Evolutionary conservation across 2,113 vertebrate species (phyloP).

Genomic region (Excalfactoria chinensis): DNA sequence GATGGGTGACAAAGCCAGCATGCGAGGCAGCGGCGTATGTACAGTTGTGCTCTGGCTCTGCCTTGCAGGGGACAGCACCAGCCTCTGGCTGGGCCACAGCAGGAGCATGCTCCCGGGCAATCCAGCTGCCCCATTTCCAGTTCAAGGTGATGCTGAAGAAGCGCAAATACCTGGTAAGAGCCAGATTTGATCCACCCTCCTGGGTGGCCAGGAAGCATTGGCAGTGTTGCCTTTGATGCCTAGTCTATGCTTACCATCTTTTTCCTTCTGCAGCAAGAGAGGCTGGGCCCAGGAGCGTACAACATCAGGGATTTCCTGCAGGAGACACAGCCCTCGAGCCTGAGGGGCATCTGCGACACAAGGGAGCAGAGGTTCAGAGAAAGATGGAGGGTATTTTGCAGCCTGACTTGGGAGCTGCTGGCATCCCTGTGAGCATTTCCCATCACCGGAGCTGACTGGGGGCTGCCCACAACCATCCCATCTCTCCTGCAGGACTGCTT

Average conservation of each 20-base stretch:
- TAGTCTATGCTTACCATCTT: background rate
- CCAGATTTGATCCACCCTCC: background rate
- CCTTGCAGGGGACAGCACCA: slow-evolving; percentile 17
- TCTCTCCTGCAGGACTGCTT: slow-evolving; percentile 52
- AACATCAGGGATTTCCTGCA: slow-evolving; percentile 73
- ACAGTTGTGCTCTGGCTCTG: background rate
- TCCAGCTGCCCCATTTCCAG: slow-evolving; percentile 70
- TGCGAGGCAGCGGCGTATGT: background rate
- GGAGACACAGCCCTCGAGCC: slow-evolving; percentile 64
- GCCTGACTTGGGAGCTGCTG: fast-evolving
- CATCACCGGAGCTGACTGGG: background rate
- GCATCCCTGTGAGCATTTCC: background rate
- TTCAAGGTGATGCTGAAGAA: slow-evolving; percentile 64
- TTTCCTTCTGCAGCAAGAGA: slow-evolving; percentile 59
- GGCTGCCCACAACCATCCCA: background rate
- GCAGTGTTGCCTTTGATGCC: background rate
- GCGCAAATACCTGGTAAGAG: slow-evolving; percentile 65
- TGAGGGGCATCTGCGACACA: slow-evolving; percentile 71
- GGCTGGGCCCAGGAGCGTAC: slow-evolving; percentile 77
- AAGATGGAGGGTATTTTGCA: slow-evolving; percentile 41
- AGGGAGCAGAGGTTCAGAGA: slow-evolving; percentile 73
- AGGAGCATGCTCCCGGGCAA: slow-evolving; percentile 30
- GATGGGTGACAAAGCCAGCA: background rate
- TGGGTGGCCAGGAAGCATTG: fast-evolving
- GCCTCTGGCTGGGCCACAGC: slow-evolving; percentile 67